Evolutionary conservation across 2,888 invertebrate species (phyloP).

Genomic region (Drosophila acutilabella): DNA sequence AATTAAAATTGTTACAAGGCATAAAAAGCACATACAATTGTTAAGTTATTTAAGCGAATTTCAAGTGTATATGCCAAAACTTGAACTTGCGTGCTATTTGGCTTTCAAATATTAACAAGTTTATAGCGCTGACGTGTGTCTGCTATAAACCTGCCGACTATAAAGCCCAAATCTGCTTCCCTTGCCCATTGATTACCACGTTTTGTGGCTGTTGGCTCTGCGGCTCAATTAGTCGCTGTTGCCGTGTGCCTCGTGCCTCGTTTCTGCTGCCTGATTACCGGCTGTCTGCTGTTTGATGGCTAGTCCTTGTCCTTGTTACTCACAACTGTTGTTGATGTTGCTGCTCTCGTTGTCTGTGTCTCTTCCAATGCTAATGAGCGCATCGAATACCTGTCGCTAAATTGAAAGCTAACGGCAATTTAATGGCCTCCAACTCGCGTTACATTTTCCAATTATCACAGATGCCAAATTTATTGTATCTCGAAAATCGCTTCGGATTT

Average conservation of each 20-base stretch:
- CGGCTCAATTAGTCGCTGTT: constrained; percentile 41
- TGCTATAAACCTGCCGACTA: constrained; percentile 11
- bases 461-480: constrained; percentile 38
- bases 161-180: constrained; percentile 13
- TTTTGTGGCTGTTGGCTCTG: constrained; percentile 21
- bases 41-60: constrained; percentile 2
- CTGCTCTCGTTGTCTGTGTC: constrained; percentile 6
- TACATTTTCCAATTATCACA: constrained; percentile 52
- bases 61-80: constrained; percentile 2
- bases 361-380: constrained; percentile 65
- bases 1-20: background rate
- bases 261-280: constrained; percentile 1
- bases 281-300: constrained; percentile 10
- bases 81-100: constrained; percentile 3
- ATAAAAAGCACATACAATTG: background rate
- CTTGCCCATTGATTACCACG: constrained; percentile 21
- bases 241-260: constrained; percentile 7
- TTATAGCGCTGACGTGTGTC: constrained; percentile 17
- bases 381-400: constrained; percentile 50
- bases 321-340: background rate
- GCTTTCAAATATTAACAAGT: background rate
- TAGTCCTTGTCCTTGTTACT: background rate
- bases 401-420: constrained; percentile 72
- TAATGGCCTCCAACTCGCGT: constrained; percentile 48
- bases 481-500: background rate